phyloP scores from a whole-genome alignment of 2,797 vertebrate genomes.

The Eremophila alpestris region DNA sequence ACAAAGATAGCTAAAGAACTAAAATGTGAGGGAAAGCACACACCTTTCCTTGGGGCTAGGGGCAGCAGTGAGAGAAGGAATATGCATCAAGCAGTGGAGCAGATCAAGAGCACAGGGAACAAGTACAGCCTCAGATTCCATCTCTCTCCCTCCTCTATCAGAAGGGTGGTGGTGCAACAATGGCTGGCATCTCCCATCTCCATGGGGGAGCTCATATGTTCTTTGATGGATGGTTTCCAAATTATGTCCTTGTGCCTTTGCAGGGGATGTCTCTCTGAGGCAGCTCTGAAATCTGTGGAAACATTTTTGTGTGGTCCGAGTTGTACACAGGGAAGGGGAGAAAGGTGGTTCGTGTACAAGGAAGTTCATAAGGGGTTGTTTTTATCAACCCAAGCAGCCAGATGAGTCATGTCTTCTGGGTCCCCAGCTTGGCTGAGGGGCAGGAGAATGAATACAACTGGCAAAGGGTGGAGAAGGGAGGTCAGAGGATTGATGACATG shows the following conservation, averaged over 20 bases:
- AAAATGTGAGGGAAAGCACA: accelerated
- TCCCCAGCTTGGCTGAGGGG: background rate
- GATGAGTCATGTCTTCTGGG: background rate
- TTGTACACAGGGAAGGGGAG: background rate
- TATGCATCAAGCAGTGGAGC: background rate
- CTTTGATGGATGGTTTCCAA: background rate
- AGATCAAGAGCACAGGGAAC: background rate
- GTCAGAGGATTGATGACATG: background rate
- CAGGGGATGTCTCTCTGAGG: background rate
- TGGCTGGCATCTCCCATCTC: background rate
- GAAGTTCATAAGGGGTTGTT: background rate
- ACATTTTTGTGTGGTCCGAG: background rate
- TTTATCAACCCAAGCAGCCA: background rate
- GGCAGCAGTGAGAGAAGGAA: background rate
- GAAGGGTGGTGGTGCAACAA: background rate
- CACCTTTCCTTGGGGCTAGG: background rate
- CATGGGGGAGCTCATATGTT: background rate
- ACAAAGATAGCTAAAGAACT: background rate
- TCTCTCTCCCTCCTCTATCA: background rate
- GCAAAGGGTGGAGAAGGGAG: background rate
- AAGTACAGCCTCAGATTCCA: background rate
- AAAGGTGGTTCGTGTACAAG: background rate
- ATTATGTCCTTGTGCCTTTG: background rate
- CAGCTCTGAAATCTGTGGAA: background rate
- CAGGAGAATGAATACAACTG: background rate